Base-by-base conservation (phyloP, 2,888 invertebrate genomes). In the Watsonalla binaria region DNA sequence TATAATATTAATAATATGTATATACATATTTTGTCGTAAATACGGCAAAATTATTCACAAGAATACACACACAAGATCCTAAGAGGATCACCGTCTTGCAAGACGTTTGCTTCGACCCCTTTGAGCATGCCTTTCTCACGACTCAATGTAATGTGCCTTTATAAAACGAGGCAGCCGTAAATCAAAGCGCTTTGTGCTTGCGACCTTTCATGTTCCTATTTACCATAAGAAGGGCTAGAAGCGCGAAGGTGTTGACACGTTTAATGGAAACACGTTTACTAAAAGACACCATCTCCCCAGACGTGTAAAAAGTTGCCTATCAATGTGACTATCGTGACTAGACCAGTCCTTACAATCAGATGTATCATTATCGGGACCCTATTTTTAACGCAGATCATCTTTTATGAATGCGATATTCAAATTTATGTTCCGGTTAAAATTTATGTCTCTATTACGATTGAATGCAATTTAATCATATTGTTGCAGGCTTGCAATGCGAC, bases 401-500 rank as follows among this genome's bases (percentile, higher is more conserved):
- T 49, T 58, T 59, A 51, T 15, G 57, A 57, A 59, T 46, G 47
- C 47, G 51, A 60, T 61, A 66, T 64, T 60, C 52, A 66, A 60
- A 62, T 62, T 65, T 66, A 62, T 55, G 60, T 62, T 65, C 60
- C 65, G 64, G 64, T 68, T 74, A 75, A 74, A 71, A 73, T 61
- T 58, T 54, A 63, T 56, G 62, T 56, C 63, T 70, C 58, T 64
- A 57, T 69, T 58, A 57, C 54, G 46, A 45, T 47, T 56, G 24
- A 49, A 53, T 62, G 62, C 66, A 65, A 72, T 66, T 65, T 63
- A 64, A 48, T 53, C 55, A 58, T 70, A 64, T 87, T 82, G 82
- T 93, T 92, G 53, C 92, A 95, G 95, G 93, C 94, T 74, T 92
- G 93, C 81, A 93, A 92, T 73, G 93, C 94, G 78, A 92, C 92